phyloP scores from a whole-genome alignment of 2,113 vertebrate species.

The Pungitius pungitius region DNA sequence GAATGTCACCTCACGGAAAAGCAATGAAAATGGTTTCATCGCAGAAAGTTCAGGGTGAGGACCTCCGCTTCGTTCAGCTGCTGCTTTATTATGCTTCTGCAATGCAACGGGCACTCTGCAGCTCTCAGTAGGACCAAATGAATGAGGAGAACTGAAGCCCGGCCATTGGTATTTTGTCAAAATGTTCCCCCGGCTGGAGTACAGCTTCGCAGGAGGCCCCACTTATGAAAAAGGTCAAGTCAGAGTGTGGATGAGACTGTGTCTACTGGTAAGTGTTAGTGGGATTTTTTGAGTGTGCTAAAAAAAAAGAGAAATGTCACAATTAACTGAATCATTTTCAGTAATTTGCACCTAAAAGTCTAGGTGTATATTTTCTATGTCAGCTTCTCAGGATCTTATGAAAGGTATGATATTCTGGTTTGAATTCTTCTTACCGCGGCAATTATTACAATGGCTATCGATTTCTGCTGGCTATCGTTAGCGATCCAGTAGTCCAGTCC shows the following conservation, averaged over 20 bases:
- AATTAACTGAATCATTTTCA: slow-evolving; percentile 1
- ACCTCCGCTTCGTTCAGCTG: slow-evolving; percentile 52
- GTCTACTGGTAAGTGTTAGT: background rate
- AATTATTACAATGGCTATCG: slow-evolving; percentile 7
- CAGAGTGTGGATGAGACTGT: slow-evolving; percentile 2
- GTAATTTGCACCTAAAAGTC: background rate
- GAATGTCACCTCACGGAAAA: slow-evolving; percentile 64
- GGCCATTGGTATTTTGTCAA: slow-evolving; percentile 44
- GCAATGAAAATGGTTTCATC: slow-evolving; percentile 58
- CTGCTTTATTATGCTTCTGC: slow-evolving; percentile 52
- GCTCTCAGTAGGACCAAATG: slow-evolving; percentile 34
- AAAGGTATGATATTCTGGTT: background rate
- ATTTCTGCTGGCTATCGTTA: slow-evolving; percentile 35
- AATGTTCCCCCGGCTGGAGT: slow-evolving; percentile 30
- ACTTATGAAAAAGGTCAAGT: slow-evolving; percentile 44
- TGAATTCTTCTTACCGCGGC: background rate
- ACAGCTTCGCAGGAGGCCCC: slow-evolving; percentile 38
- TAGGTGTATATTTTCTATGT: background rate
- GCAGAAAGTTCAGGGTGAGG: slow-evolving; percentile 67
- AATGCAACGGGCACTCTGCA: slow-evolving; percentile 56
- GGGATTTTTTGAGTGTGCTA: background rate
- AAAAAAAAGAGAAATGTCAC: slow-evolving; percentile 6
- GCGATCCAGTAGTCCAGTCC: slow-evolving; percentile 12
- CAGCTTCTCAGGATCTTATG: background rate
- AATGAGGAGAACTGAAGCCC: slow-evolving; percentile 53